Conservation (phyloP, 2,888 invertebrate species). For the Nymphalis urticae region DNA sequence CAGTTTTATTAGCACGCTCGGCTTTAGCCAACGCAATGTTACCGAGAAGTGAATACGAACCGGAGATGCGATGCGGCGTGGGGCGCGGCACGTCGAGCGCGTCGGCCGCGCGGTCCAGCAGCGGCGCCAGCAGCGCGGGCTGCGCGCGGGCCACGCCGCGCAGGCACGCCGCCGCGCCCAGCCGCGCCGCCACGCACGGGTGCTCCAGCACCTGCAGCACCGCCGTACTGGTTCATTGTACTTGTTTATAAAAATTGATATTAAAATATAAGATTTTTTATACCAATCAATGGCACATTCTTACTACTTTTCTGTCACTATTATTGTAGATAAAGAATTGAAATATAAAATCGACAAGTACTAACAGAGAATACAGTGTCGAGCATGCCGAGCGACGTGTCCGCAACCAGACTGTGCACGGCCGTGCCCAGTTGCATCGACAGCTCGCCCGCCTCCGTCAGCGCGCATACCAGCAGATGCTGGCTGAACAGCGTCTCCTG, state of each 20-base stretch:
- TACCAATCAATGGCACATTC: too few species aligned
- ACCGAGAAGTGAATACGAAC: conserved; percentile 43
- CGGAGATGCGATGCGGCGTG: conserved; percentile 92
- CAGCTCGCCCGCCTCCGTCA: conserved; percentile 96
- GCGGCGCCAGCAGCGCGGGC: conserved; percentile 95
- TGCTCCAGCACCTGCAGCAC: conserved; percentile 89
- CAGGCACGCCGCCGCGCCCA: conserved; percentile 96
- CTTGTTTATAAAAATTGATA: too few species aligned
- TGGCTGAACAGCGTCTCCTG: conserved; percentile 94
- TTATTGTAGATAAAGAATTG: not conserved
- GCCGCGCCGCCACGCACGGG: conserved; percentile 95
- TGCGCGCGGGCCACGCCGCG: conserved; percentile 95
- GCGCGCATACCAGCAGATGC: conserved; percentile 94
- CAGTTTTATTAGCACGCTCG: too few species aligned
- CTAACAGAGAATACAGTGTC: conserved; percentile 81
- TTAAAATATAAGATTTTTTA: too few species aligned
- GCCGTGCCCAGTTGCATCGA: conserved; percentile 96
- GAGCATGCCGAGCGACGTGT: conserved; percentile 88
- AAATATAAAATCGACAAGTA: not conserved
- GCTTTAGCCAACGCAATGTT: too few species aligned
- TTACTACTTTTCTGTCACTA: too few species aligned
- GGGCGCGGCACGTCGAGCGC: conserved; percentile 94
- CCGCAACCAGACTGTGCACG: conserved; percentile 93
- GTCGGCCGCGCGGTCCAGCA: conserved; percentile 94
- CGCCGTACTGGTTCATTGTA: too few species aligned